Evolutionary conservation across 2,888 invertebrate genomes (phyloP).

Genomic region (Ferrisia virgata): DNA sequence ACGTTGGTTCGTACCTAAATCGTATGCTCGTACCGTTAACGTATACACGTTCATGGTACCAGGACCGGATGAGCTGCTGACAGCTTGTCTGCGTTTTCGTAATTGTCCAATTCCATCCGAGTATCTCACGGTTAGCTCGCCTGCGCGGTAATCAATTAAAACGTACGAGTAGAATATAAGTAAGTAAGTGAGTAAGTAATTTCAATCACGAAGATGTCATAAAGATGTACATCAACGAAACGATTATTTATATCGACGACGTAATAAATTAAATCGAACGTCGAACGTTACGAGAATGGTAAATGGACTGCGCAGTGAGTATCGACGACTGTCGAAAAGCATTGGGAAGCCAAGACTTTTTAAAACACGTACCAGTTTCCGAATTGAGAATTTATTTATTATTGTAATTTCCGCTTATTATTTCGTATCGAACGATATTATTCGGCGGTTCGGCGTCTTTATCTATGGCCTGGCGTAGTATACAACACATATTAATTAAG

Average conservation of each 20-base stretch:
- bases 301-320: background rate
- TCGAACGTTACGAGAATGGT: background rate
- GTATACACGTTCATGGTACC: conserved; percentile 51
- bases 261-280: background rate
- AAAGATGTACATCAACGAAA: background rate
- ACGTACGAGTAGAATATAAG: too few species aligned
- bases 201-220: background rate
- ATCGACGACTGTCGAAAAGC: background rate
- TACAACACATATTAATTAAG: conserved; percentile 46
- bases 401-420: conserved; percentile 72
- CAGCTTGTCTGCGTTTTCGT: conserved; percentile 32
- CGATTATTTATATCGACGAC: background rate
- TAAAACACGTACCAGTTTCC: conserved; percentile 61
- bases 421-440: conserved; percentile 79
- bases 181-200: background rate
- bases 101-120: conserved; percentile 44
- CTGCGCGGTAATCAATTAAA: too few species aligned
- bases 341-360: background rate
- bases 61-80: background rate
- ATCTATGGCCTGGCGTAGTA: conserved; percentile 75
- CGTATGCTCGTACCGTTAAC: conserved; percentile 76
- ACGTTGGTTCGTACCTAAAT: conserved; percentile 61
- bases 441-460: conserved; percentile 80
- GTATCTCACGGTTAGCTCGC: conserved; percentile 66
- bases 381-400: conserved; percentile 73